Percentiles rank a stretch among this genome's conserved stretches.
Conservation (phyloP, 1,140 invertebrate genomes). For the Lineus longissimus region DNA sequence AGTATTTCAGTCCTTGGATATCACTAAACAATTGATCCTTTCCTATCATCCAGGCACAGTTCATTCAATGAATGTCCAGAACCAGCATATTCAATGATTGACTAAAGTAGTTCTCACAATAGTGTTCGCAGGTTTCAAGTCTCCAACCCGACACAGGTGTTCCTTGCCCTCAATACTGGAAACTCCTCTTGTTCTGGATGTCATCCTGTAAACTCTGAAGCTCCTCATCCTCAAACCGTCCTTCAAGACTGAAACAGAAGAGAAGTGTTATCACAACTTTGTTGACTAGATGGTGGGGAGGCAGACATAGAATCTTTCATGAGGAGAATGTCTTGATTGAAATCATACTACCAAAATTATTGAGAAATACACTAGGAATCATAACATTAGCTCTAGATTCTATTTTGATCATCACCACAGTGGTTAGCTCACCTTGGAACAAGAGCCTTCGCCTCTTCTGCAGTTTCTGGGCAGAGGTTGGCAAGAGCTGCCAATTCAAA, state of each 20-base stretch:
- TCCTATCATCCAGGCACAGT: no score
- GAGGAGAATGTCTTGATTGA: neutral
- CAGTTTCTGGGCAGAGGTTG: slow-evolving; percentile 95
- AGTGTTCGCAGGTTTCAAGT: no score
- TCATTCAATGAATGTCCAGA: no score
- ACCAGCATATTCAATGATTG: no score
- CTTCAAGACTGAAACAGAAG: slow-evolving; percentile 70
- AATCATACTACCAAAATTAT: no score
- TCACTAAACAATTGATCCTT: no score
- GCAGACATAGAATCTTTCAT: neutral
- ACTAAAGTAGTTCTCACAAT: no score
- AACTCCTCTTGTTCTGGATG: slow-evolving; percentile 95
- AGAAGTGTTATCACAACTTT: slow-evolving; percentile 17
- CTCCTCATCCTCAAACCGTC: slow-evolving; percentile 94
- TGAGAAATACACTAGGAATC: no score
- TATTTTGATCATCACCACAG: no score
- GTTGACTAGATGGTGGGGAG: neutral
- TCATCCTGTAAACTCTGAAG: slow-evolving; percentile 89
- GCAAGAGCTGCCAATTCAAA: slow-evolving; percentile 96
- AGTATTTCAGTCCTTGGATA: no score
- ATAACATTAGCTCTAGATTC: no score
- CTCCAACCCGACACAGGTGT: no score
- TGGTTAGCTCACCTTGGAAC: slow-evolving; percentile 72
- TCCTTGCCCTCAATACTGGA: slow-evolving; percentile 75
- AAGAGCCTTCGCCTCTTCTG: slow-evolving; percentile 94